These are phyloP conservation scores for Crambe crambe DNA, from an alignment of 37 sponge, comb jelly and placozoan species.

Conservation along the genomic window DNA sequence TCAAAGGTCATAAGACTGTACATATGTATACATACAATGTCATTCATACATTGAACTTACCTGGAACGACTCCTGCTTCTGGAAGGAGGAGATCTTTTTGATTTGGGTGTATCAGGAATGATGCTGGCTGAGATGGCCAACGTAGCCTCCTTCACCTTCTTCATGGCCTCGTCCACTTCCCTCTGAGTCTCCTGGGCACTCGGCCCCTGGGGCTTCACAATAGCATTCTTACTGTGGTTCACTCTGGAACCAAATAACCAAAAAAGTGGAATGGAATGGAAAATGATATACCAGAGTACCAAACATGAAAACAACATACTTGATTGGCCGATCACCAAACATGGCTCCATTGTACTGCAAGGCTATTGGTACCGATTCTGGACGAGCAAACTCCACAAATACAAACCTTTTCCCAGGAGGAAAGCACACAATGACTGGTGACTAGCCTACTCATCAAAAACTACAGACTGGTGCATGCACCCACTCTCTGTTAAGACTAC, in stretches of 20 bases:
- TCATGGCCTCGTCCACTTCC: slow-evolving; percentile 87
- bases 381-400: slow-evolving; percentile 94
- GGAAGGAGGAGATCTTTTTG: background rate
- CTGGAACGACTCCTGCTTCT: slow-evolving; percentile 27
- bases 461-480: slow-evolving; percentile 14
- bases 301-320: slow-evolving; percentile 47
- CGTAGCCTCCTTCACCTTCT: slow-evolving; percentile 74
- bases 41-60: background rate
- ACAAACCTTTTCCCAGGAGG: slow-evolving; percentile 80
- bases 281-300: background rate
- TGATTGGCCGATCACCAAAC: slow-evolving; percentile 89
- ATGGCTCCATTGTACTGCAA: slow-evolving; percentile 91
- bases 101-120: background rate
- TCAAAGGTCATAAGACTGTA: too few relatives aligned
- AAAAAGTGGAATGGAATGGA: too few relatives aligned
- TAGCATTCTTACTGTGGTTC: slow-evolving; percentile 93
- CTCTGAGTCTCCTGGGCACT: slow-evolving; percentile 62
- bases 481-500: too few relatives aligned
- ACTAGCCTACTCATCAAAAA: too few relatives aligned
- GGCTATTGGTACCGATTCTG: slow-evolving; percentile 82
- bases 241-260: slow-evolving; percentile 70
- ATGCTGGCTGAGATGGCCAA: slow-evolving; percentile 47
- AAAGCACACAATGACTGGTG: background rate
- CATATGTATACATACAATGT: background rate
- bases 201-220: slow-evolving; percentile 89